phyloP scores from a whole-genome alignment of 2,797 vertebrate species.

The Lagorchestes hirsutus region DNA sequence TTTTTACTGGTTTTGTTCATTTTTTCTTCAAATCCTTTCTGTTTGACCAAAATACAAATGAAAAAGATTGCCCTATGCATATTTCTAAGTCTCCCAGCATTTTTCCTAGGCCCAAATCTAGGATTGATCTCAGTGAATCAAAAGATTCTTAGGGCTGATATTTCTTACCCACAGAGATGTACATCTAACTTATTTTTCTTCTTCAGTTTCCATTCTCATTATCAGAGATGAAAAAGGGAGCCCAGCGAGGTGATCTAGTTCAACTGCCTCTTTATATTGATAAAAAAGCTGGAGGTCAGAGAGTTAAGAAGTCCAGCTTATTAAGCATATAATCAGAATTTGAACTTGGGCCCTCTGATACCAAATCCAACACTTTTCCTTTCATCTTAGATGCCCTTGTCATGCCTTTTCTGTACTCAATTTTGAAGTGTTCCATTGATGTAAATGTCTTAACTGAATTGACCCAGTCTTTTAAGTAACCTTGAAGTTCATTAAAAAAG shows the following conservation, averaged over 20 bases:
- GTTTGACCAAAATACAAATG: not conserved
- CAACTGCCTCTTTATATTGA: not conserved
- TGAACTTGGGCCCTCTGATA: not conserved
- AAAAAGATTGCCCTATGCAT: not conserved
- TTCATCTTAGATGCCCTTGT: not conserved
- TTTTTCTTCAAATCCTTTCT: conserved; percentile 40
- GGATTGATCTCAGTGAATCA: not conserved
- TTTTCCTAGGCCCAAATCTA: not conserved
- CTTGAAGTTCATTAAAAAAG: not conserved
- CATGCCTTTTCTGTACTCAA: not conserved
- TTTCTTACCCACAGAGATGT: not conserved
- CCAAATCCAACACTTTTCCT: not conserved
- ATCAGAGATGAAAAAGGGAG: not conserved
- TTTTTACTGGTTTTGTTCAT: conserved; percentile 34
- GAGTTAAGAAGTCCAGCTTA: not conserved
- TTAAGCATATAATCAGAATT: not conserved
- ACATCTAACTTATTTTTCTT: not conserved
- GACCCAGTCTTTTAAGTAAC: not conserved
- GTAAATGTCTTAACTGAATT: not conserved
- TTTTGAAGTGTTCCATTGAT: not conserved
- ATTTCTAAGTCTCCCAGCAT: not conserved
- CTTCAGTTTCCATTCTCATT: not conserved
- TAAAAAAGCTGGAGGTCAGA: not conserved
- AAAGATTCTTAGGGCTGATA: not conserved
- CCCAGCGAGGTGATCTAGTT: not conserved